These are phyloP conservation scores for Rhinophrynus dorsalis DNA, from an alignment of 2,797 vertebrate species.

Conservation along the genomic window DNA sequence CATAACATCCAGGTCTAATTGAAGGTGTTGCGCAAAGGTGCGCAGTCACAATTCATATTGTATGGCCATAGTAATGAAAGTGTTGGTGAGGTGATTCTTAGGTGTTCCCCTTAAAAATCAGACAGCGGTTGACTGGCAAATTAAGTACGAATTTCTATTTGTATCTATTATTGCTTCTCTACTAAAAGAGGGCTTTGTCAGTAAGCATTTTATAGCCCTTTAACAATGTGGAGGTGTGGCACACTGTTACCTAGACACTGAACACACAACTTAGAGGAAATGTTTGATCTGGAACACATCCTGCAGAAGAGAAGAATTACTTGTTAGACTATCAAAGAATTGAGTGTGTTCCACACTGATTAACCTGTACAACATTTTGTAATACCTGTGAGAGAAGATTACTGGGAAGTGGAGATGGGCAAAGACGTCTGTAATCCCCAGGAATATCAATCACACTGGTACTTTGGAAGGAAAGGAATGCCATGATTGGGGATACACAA, in stretches of 20 bases:
- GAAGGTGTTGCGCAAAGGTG: no score
- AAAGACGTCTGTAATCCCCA: neutral
- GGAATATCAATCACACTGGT: constrained; percentile 4
- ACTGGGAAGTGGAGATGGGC: neutral
- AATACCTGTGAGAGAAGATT: neutral
- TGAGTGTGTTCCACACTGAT: neutral
- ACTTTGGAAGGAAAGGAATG: neutral
- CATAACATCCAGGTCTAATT: no score
- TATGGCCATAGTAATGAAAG: no score
- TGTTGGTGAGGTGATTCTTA: no score
- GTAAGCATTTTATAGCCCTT: neutral
- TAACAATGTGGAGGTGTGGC: neutral
- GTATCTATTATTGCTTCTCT: neutral
- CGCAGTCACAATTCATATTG: no score
- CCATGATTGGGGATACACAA: neutral
- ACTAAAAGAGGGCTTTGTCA: constrained; percentile 25
- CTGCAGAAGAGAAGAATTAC: neutral
- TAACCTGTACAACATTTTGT: neutral
- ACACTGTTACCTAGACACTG: neutral
- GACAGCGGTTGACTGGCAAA: neutral
- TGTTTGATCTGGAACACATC: constrained; percentile 20
- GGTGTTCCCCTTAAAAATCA: no score
- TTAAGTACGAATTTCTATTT: neutral
- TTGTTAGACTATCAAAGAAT: constrained; percentile 19
- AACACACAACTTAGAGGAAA: constrained; percentile 19